Conservation (phyloP, 2,113 vertebrate species). For the Malurus elegans region DNA sequence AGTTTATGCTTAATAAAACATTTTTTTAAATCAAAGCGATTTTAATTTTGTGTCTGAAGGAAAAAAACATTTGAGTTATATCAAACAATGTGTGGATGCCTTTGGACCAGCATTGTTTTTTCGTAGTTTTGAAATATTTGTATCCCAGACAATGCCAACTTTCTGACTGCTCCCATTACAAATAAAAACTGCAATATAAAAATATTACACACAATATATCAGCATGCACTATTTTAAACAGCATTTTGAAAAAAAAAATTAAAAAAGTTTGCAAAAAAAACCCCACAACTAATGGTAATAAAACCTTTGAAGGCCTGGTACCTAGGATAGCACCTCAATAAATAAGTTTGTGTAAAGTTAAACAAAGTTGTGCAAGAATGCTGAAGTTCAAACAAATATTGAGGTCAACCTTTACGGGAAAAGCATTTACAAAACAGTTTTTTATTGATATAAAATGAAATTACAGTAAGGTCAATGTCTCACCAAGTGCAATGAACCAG, state of each 20-base stretch:
- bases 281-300: fast-evolving
- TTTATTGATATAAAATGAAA: background rate
- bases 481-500: background rate
- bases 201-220: background rate
- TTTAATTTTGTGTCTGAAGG: background rate
- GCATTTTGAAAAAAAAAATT: background rate
- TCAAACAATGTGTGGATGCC: fast-evolving
- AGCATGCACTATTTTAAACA: background rate
- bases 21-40: background rate
- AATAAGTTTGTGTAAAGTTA: background rate
- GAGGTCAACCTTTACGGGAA: constrained; percentile 20
- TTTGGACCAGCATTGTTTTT: background rate
- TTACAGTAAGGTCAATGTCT: background rate
- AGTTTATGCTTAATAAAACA: background rate
- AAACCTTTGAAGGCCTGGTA: background rate
- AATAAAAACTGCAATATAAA: background rate
- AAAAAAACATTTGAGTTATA: background rate
- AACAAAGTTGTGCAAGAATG: constrained; percentile 39
- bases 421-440: background rate
- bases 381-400: constrained; percentile 42
- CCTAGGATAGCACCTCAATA: background rate
- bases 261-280: background rate
- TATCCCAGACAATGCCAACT: background rate
- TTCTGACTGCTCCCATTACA: background rate
- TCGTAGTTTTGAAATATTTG: background rate